Conservation (phyloP, 2,113 vertebrate genomes). For the Peromyscus leucopus region DNA sequence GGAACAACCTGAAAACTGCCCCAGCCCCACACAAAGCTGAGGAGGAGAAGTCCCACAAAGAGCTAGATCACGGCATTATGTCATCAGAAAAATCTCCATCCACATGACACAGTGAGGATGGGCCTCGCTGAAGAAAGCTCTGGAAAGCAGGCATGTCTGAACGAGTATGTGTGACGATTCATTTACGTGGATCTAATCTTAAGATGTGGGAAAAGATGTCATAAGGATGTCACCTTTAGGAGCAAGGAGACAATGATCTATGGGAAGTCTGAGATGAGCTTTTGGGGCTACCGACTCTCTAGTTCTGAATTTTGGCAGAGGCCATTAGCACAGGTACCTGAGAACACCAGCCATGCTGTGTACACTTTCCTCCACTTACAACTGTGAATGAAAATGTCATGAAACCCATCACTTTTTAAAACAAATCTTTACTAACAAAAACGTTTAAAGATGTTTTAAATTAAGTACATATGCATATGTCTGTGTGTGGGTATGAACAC, state of each 20-base stretch:
- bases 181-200: background rate
- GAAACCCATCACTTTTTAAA: background rate
- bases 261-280: fast-evolving
- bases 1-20: background rate
- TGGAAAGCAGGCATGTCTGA: background rate
- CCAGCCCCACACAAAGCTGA: background rate
- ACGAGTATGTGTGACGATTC: fast-evolving
- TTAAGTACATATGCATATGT: background rate
- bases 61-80: background rate
- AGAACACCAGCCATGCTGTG: background rate
- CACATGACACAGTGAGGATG: fast-evolving
- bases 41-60: background rate
- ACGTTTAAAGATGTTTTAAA: background rate
- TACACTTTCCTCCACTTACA: background rate
- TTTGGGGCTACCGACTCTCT: background rate
- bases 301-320: background rate
- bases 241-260: background rate
- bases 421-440: background rate
- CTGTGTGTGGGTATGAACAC: background rate
- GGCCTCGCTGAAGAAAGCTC: background rate
- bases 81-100: fast-evolving
- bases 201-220: background rate
- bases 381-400: background rate
- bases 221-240: background rate
- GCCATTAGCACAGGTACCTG: background rate